Evolutionary conservation across 2,888 invertebrate genomes (phyloP).

Genomic region (Geophilus truncorum): DNA sequence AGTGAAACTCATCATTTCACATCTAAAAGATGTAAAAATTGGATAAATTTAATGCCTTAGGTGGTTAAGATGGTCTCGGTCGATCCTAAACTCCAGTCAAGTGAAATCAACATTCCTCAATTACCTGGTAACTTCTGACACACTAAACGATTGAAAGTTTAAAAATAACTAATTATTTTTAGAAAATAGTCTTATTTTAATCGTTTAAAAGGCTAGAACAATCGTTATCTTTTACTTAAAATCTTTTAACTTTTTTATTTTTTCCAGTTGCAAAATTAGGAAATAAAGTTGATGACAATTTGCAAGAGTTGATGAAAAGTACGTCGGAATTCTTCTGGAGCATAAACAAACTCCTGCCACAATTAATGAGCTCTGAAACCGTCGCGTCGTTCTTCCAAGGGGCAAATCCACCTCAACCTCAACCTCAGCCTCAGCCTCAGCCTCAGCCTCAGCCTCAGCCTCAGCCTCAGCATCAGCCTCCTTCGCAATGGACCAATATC

Average conservation of each 20-base stretch:
- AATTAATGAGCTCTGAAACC: not conserved
- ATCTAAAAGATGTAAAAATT: not conserved
- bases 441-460: too few species aligned
- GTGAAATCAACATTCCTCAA: not conserved
- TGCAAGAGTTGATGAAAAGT: not conserved
- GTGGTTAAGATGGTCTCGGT: not conserved
- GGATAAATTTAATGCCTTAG: not conserved
- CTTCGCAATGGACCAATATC: not conserved
- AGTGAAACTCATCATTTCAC: not conserved
- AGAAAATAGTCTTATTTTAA: not conserved
- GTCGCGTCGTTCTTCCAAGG: not conserved
- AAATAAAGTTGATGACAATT: not conserved
- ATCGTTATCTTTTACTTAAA: not conserved
- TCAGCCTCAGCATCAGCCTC: too few species aligned
- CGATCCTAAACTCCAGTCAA: not conserved
- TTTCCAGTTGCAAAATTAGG: not conserved
- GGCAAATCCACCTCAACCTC: not conserved
- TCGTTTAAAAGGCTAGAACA: not conserved
- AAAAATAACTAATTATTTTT: not conserved
- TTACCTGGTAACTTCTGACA: not conserved
- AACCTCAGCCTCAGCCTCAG: too few species aligned
- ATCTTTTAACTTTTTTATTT: not conserved
- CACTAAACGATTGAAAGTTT: not conserved
- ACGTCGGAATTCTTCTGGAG: not conserved
- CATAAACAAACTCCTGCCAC: not conserved